These are phyloP conservation scores for Limnephilus lunatus DNA, from an alignment of 2,888 invertebrate species.

Conservation along the genomic window DNA sequence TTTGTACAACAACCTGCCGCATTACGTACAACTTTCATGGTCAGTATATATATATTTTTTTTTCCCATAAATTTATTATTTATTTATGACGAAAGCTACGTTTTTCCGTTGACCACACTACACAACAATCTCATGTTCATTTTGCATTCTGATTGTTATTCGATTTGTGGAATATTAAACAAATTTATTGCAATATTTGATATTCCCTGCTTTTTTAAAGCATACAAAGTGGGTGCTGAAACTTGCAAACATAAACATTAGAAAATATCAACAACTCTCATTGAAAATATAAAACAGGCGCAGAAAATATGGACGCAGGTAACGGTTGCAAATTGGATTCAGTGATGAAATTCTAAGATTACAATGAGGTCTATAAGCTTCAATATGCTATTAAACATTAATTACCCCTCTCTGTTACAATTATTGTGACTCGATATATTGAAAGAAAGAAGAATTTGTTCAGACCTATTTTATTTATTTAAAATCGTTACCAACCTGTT, in stretches of 20 bases:
- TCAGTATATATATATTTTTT: slow-evolving; percentile 80
- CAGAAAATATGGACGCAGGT: too few species aligned
- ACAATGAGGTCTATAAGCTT: too few species aligned
- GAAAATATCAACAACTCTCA: too few species aligned
- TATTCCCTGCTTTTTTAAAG: slow-evolving; percentile 77
- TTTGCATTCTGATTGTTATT: slow-evolving; percentile 30
- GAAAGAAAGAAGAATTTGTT: too few species aligned
- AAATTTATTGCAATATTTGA: slow-evolving; percentile 68
- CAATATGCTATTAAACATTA: too few species aligned
- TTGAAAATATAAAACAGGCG: too few species aligned
- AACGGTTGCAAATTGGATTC: too few species aligned
- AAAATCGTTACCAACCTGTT: too few species aligned
- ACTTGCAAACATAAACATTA: slow-evolving; percentile 73
- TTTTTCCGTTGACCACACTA: slow-evolving; percentile 42
- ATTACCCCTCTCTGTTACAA: too few species aligned
- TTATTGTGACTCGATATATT: too few species aligned
- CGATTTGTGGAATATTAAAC: slow-evolving; percentile 59
- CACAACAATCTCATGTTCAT: slow-evolving; percentile 40
- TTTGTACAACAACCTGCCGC: slow-evolving; percentile 98
- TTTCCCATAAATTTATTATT: not conserved
- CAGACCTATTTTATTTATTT: too few species aligned
- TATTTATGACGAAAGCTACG: not conserved
- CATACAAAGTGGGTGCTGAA: slow-evolving; percentile 77
- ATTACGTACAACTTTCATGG: slow-evolving; percentile 99
- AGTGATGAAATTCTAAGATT: too few species aligned